Evolutionary conservation across 2,113 vertebrate species (phyloP).

Genomic region (Oreochromis aureus): DNA sequence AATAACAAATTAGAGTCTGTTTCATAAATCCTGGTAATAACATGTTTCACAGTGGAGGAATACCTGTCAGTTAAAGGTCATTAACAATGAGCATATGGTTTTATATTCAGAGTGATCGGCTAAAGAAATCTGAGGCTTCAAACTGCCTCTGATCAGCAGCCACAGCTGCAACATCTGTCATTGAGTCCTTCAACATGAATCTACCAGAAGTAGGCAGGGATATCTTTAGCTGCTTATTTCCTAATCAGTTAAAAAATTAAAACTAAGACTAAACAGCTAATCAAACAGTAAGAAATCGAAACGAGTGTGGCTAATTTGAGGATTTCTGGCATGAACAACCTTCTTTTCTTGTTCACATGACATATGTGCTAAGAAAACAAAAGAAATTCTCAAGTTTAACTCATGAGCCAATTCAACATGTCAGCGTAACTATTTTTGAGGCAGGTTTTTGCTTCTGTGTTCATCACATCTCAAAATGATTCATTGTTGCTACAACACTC

Average conservation of each 20-base stretch:
- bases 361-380: background rate
- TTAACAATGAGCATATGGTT: background rate
- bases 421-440: background rate
- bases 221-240: background rate
- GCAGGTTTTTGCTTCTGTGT: background rate
- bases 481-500: background rate
- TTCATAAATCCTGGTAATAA: background rate
- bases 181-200: background rate
- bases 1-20: background rate
- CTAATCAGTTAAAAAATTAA: accelerated
- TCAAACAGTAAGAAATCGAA: accelerated
- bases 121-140: background rate
- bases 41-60: background rate
- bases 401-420: background rate
- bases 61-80: background rate
- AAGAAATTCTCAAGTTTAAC: background rate
- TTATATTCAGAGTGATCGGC: background rate
- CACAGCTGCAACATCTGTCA: background rate
- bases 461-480: background rate
- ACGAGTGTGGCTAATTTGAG: background rate
- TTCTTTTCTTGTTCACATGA: background rate
- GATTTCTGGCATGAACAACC: background rate
- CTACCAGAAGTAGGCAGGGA: accelerated
- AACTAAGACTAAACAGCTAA: background rate
- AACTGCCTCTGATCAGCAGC: background rate